These are phyloP conservation scores for Erythrocebus patas DNA, from an alignment of 2,113 vertebrate species.

Conservation along the genomic window DNA sequence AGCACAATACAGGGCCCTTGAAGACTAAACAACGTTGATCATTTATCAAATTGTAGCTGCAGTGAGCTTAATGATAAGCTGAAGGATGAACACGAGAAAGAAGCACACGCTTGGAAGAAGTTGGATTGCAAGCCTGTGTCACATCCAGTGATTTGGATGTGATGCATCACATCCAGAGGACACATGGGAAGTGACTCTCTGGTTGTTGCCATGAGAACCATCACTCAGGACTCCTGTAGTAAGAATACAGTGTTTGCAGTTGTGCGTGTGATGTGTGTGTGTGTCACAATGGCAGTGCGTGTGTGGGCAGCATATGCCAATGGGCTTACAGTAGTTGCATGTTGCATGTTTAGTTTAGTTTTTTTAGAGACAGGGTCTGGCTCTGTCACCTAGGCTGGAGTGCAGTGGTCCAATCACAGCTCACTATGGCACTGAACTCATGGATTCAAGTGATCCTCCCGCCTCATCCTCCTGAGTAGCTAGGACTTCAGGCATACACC, in stretches of 20 bases:
- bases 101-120: neutral
- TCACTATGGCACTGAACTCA: too few species aligned
- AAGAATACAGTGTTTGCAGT: neutral
- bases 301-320: too few species aligned
- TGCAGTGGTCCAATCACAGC: too few species aligned
- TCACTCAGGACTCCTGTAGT: neutral
- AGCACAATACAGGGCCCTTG: neutral
- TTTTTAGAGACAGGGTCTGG: too few species aligned
- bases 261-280: fast-evolving
- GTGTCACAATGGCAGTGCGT: neutral
- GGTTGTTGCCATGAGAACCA: conserved; percentile 59
- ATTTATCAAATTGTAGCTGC: neutral
- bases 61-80: neutral
- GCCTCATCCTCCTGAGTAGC: too few species aligned
- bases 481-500: too few species aligned
- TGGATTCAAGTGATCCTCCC: too few species aligned
- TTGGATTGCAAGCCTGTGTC: neutral
- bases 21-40: neutral
- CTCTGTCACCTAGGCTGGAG: too few species aligned
- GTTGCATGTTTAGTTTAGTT: neutral
- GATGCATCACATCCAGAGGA: neutral
- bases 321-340: neutral
- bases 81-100: neutral
- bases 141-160: neutral
- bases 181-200: neutral